Evolutionary conservation across 1,140 invertebrate genomes (phyloP).

Genomic region (Argopecten irradians): DNA sequence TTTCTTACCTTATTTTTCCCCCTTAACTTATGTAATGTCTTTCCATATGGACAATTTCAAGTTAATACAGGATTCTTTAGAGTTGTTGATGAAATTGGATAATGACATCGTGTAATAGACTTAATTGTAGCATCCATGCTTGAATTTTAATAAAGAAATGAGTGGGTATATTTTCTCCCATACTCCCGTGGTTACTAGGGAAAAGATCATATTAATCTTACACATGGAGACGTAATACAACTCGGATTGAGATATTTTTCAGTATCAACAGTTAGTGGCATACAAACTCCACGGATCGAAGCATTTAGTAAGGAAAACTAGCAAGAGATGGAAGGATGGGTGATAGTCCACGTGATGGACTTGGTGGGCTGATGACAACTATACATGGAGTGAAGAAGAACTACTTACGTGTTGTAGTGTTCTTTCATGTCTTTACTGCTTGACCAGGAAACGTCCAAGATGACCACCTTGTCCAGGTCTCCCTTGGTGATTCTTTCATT

Average conservation of each 20-base stretch:
- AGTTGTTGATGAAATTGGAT: background rate
- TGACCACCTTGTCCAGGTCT: constrained; percentile 25
- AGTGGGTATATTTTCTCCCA: too few relatives aligned
- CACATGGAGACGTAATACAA: too few relatives aligned
- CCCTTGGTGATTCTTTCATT: constrained; percentile 37
- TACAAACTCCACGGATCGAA: background rate
- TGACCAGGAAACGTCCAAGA: constrained; percentile 57
- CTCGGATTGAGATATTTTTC: too few relatives aligned
- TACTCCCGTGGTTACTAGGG: too few relatives aligned
- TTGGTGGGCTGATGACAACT: background rate
- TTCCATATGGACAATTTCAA: background rate
- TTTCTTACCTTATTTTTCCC: background rate
- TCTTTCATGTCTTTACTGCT: constrained; percentile 44
- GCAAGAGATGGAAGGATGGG: background rate
- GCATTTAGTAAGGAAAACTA: background rate
- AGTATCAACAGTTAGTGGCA: background rate
- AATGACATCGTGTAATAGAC: background rate
- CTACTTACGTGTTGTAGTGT: constrained; percentile 47
- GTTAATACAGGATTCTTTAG: background rate
- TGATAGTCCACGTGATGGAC: background rate
- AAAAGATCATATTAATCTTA: too few relatives aligned
- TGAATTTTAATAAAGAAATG: too few relatives aligned
- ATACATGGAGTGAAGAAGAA: background rate
- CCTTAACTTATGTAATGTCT: background rate
- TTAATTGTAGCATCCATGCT: too few relatives aligned